These are phyloP conservation scores for Sylvilagus floridanus DNA, from an alignment of 2,797 vertebrate species.

Conservation along the genomic window DNA sequence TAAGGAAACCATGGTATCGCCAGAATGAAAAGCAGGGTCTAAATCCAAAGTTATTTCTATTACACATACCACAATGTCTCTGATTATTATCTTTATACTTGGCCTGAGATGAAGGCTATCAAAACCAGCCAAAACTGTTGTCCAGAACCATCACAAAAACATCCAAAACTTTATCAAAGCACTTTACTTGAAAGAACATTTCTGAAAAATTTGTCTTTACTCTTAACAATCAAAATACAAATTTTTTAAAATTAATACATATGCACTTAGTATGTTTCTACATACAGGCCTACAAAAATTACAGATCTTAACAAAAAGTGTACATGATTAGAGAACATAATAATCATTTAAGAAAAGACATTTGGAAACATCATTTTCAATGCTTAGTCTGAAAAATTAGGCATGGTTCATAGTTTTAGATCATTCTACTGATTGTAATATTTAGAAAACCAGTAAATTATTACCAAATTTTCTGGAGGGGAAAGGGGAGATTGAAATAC, in stretches of 20 bases:
- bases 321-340: not conserved
- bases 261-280: not conserved
- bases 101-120: not conserved
- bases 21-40: conserved; percentile 16
- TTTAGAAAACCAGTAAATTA: not conserved
- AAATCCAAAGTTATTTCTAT: conserved; percentile 16
- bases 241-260: not conserved
- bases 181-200: conserved; percentile 1
- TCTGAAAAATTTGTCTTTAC: conserved; percentile 33
- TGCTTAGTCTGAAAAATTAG: conserved; percentile 13
- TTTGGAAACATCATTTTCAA: not conserved
- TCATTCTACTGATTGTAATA: not conserved
- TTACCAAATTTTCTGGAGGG: not conserved
- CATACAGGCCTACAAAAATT: not conserved
- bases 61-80: not conserved
- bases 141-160: not conserved
- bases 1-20: not conserved
- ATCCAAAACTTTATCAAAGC: not conserved
- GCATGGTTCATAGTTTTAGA: not conserved
- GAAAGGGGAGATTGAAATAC: not conserved
- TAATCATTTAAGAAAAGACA: conserved; percentile 25
- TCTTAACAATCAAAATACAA: conserved; percentile 11
- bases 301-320: not conserved
- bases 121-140: not conserved
- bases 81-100: not conserved